Evolutionary conservation across 2,888 invertebrate genomes (phyloP).

Genomic region (Exephanes ischioxanthus): DNA sequence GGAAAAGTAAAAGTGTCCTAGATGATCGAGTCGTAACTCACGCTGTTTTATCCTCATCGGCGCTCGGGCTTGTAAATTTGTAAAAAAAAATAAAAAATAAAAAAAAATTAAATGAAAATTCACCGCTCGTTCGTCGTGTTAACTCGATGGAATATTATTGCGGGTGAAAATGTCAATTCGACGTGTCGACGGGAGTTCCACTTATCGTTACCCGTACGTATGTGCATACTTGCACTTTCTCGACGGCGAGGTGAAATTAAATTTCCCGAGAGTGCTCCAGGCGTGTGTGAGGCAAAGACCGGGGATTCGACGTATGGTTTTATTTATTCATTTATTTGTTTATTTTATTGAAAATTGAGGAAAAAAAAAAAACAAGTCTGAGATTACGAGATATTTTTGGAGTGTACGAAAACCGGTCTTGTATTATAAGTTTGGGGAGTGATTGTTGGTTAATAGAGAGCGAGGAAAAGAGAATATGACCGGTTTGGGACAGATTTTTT

Average conservation of each 20-base stretch:
- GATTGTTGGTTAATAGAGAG: too few species aligned
- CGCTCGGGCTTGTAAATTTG: slow-evolving; percentile 28
- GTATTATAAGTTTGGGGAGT: too few species aligned
- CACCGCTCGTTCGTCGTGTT: not conserved
- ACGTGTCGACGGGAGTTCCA: slow-evolving; percentile 1
- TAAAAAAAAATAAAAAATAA: slow-evolving; percentile 15
- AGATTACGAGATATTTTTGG: not conserved
- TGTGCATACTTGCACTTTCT: slow-evolving; percentile 5
- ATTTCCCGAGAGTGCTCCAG: not conserved
- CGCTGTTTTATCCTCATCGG: slow-evolving; percentile 51
- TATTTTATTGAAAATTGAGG: too few species aligned
- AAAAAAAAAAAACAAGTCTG: too few species aligned
- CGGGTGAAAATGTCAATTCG: slow-evolving; percentile 9
- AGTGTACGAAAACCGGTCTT: too few species aligned
- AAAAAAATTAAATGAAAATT: too few species aligned
- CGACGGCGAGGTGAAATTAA: not conserved
- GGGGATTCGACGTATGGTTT: not conserved
- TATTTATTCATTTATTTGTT: too few species aligned
- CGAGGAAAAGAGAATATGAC: too few species aligned
- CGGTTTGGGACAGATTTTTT: too few species aligned
- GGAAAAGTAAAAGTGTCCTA: slow-evolving; percentile 71
- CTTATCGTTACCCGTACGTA: not conserved
- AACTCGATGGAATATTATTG: not conserved
- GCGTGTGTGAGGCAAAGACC: not conserved
- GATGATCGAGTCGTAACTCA: slow-evolving; percentile 59